Conservation (phyloP, 2,797 vertebrate species). For the Urophycis tenuis region DNA sequence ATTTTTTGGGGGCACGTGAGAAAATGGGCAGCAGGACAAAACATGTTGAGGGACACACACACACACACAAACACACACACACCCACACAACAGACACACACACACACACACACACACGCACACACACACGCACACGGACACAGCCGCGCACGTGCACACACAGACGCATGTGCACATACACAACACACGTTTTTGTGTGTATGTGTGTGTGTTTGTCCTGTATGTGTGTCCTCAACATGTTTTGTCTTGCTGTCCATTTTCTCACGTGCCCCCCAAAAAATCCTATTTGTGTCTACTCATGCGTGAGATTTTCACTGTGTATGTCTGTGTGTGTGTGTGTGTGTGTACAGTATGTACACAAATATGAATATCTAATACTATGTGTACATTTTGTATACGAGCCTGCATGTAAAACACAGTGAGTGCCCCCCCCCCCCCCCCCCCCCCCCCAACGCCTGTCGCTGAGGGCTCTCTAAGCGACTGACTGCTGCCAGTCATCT, state of each 20-base stretch:
- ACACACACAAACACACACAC: too few species aligned
- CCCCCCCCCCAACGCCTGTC: slow-evolving; percentile 30
- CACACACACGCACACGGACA: too few species aligned
- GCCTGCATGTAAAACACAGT: slow-evolving; percentile 9
- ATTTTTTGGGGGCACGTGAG: neutral
- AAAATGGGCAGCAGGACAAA: neutral
- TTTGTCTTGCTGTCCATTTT: neutral
- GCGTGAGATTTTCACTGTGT: neutral
- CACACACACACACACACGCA: too few species aligned
- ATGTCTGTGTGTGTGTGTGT: neutral
- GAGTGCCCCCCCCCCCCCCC: slow-evolving; percentile 33
- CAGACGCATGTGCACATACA: too few species aligned
- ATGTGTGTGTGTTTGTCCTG: too few species aligned
- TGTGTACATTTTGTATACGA: neutral
- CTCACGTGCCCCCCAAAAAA: neutral
- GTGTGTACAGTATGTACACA: neutral
- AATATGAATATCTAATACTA: neutral
- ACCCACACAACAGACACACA: too few species aligned
- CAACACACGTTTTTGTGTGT: too few species aligned
- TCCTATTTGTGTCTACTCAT: neutral
- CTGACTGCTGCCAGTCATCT: slow-evolving; percentile 59
- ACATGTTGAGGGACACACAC: neutral
- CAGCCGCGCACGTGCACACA: too few species aligned
- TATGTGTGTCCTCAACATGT: neutral
- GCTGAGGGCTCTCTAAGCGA: slow-evolving; percentile 33